Conservation (phyloP, 2,888 invertebrate species). For the Pristionchus arcanus region DNA sequence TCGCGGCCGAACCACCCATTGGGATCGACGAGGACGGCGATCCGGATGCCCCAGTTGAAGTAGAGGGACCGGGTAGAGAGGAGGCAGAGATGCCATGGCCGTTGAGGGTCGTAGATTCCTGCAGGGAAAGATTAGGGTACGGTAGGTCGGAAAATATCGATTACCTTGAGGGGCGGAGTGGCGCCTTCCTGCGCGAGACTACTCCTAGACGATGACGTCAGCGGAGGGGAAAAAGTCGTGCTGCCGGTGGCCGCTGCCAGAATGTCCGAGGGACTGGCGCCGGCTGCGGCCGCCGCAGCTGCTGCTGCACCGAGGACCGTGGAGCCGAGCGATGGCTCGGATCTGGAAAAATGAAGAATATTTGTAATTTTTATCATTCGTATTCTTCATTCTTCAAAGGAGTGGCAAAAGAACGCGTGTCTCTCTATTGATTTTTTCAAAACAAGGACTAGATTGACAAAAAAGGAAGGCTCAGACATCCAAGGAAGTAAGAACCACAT, state of each 20-base stretch:
- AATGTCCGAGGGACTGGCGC: not conserved
- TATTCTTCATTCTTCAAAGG: not conserved
- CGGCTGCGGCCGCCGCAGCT: not conserved
- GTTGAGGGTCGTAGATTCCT: not conserved
- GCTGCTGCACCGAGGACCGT: not conserved
- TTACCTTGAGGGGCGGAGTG: conserved; percentile 53
- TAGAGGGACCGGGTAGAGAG: conserved; percentile 15
- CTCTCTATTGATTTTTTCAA: not conserved
- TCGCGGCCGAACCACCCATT: conserved; percentile 37
- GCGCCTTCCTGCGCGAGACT: conserved; percentile 48
- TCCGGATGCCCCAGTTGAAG: conserved; percentile 52
- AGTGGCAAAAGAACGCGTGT: not conserved
- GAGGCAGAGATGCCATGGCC: not conserved
- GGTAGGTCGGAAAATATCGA: not conserved
- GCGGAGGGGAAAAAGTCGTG: conserved; percentile 52
- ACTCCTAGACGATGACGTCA: conserved; percentile 39
- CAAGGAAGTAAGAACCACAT: conserved; percentile 52
- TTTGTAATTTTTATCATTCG: not conserved
- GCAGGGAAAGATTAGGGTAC: conserved; percentile 5
- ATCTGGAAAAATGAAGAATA: not conserved
- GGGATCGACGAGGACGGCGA: conserved; percentile 46
- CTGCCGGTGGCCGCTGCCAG: conserved; percentile 15
- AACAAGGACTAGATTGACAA: not conserved
- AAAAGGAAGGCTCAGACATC: conserved; percentile 48
- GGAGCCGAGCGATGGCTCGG: conserved; percentile 43